These are phyloP conservation scores for Acanthosepion esculentum DNA, from an alignment of 2,888 invertebrate species.

Conservation along the genomic window DNA sequence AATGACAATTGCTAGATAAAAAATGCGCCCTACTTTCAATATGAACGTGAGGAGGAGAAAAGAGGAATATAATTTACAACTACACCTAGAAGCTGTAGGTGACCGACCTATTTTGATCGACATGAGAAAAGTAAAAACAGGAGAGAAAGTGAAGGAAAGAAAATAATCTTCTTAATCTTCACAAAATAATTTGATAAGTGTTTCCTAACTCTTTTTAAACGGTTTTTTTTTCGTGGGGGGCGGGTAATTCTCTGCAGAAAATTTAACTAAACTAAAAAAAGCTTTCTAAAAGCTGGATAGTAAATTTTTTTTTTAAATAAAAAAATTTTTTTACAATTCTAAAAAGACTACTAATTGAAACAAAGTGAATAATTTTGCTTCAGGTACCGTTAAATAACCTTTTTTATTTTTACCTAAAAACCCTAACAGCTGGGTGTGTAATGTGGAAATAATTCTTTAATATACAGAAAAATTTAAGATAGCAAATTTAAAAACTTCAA, in stretches of 20 bases:
- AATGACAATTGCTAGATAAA: background rate
- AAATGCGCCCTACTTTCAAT: background rate
- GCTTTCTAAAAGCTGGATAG: too few species aligned
- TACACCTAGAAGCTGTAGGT: conserved; percentile 14
- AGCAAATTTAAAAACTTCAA: too few species aligned
- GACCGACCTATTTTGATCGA: conserved; percentile 33
- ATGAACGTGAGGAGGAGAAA: background rate
- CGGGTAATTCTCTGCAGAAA: background rate
- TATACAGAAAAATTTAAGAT: too few species aligned
- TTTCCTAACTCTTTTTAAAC: background rate
- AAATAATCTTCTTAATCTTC: background rate
- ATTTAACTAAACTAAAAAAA: too few species aligned
- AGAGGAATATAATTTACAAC: background rate
- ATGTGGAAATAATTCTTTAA: too few species aligned
- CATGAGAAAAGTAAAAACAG: background rate
- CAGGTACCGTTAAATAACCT: too few species aligned
- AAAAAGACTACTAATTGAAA: too few species aligned
- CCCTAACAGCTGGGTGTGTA: too few species aligned
- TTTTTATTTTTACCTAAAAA: too few species aligned
- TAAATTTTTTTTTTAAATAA: too few species aligned
- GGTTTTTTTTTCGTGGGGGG: background rate
- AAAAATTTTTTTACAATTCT: too few species aligned
- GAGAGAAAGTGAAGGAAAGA: background rate
- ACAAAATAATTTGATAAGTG: background rate
- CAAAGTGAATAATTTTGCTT: too few species aligned